Percentiles rank a stretch among this genome's conserved stretches.
Conservation (phyloP, 2,888 invertebrate genomes). For the Nesidiocoris tenuis region DNA sequence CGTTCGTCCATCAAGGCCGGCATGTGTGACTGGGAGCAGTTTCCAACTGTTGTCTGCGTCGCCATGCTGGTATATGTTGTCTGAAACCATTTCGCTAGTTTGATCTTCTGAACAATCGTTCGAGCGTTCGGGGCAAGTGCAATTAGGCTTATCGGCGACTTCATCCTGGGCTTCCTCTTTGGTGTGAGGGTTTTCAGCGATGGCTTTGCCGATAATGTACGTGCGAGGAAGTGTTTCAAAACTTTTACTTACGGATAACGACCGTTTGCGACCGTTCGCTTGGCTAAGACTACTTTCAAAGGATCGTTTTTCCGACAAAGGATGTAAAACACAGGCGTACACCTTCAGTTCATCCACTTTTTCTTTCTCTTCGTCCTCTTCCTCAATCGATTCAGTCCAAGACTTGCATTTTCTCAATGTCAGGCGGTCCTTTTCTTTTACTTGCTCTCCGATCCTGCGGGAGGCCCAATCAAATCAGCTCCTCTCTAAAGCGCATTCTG, state of each 20-base stretch:
- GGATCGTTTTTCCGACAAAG: slow-evolving; percentile 8
- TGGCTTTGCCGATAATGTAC: slow-evolving; percentile 16
- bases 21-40: not conserved
- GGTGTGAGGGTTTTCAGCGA: not conserved
- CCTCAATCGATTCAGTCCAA: slow-evolving; percentile 2
- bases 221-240: slow-evolving; percentile 17
- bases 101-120: slow-evolving; percentile 16
- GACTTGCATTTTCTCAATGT: slow-evolving; percentile 26
- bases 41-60: not conserved
- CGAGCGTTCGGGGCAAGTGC: not conserved
- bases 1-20: not conserved
- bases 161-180: not conserved
- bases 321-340: slow-evolving; percentile 22
- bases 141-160: not conserved
- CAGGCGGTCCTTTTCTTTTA: not conserved
- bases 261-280: slow-evolving; percentile 8
- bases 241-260: slow-evolving; percentile 35
- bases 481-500: slow-evolving; percentile 31
- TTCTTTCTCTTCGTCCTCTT: not conserved
- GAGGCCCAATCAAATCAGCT: slow-evolving; percentile 36
- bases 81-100: slow-evolving; percentile 35
- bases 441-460: slow-evolving; percentile 27
- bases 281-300: slow-evolving; percentile 2
- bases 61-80: slow-evolving; percentile 6
- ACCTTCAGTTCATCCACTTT: slow-evolving; percentile 25